Conservation (phyloP, 2,888 invertebrate species). For the Seira ritae region DNA sequence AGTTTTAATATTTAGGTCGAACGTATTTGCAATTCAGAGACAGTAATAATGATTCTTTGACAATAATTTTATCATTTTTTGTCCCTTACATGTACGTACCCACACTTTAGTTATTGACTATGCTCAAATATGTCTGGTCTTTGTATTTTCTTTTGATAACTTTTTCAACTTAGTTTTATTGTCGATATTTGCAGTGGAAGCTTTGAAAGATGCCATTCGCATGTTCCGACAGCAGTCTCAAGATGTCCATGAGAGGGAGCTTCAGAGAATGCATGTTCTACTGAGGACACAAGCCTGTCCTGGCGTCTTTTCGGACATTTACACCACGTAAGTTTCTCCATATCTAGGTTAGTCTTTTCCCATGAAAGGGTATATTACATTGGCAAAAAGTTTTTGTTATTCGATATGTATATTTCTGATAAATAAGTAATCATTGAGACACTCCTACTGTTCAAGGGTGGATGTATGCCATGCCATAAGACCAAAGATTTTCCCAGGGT, state of each 20-base stretch:
- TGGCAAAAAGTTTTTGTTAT: too few species aligned
- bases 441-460: neutral
- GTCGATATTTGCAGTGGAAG: conserved; percentile 61
- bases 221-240: conserved; percentile 51
- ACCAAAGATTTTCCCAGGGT: conserved; percentile 4
- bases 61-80: too few species aligned
- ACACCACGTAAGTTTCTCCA: conserved; percentile 68
- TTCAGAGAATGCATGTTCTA: conserved; percentile 55
- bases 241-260: conserved; percentile 26
- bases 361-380: too few species aligned
- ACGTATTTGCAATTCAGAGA: too few species aligned
- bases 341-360: too few species aligned
- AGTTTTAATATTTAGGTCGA: too few species aligned
- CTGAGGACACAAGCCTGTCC: conserved; percentile 55
- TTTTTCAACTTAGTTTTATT: too few species aligned
- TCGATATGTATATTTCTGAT: neutral
- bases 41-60: too few species aligned
- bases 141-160: too few species aligned
- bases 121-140: too few species aligned
- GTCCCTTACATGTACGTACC: too few species aligned
- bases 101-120: too few species aligned
- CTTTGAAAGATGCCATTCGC: conserved; percentile 66
- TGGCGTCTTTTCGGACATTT: conserved; percentile 67
- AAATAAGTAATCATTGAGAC: conserved; percentile 20
- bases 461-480: neutral